phyloP scores from a whole-genome alignment of 1,140 invertebrate genomes.

The Halictus rubicundus region DNA sequence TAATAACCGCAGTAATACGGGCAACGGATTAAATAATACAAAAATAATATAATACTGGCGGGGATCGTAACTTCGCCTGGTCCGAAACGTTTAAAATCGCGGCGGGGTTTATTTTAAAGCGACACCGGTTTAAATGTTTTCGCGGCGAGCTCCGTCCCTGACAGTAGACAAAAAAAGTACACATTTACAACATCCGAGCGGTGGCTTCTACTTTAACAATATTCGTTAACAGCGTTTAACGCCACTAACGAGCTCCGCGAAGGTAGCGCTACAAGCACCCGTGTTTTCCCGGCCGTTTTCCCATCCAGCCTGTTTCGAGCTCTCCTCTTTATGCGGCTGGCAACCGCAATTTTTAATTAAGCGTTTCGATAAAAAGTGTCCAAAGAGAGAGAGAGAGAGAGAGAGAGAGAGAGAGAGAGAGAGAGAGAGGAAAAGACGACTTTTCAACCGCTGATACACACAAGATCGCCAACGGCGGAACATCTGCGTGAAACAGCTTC shows the following conservation, averaged over 20 bases:
- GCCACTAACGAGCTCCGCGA: neutral
- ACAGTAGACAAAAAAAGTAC: neutral
- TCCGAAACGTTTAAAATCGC: no score
- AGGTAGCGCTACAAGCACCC: neutral
- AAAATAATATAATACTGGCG: no score
- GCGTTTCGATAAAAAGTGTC: neutral
- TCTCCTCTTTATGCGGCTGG: neutral
- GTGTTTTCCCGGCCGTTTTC: neutral
- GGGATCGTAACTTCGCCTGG: no score
- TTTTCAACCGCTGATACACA: neutral
- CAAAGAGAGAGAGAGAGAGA: no score
- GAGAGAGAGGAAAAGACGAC: neutral
- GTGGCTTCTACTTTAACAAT: no score
- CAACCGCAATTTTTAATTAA: constrained; percentile 26
- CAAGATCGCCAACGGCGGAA: neutral
- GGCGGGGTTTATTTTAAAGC: no score
- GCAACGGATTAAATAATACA: no score
- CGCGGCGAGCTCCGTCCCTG: no score
- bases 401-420: no score
- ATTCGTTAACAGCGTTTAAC: neutral
- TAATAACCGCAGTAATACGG: no score
- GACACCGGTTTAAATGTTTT: no score
- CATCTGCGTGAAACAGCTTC: constrained; percentile 6
- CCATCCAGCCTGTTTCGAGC: neutral
- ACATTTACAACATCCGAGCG: neutral